Percentiles rank a stretch among this genome's conserved stretches.
phyloP scores from a whole-genome alignment of 2,888 invertebrate species.

The Oxycera nigricornis region DNA sequence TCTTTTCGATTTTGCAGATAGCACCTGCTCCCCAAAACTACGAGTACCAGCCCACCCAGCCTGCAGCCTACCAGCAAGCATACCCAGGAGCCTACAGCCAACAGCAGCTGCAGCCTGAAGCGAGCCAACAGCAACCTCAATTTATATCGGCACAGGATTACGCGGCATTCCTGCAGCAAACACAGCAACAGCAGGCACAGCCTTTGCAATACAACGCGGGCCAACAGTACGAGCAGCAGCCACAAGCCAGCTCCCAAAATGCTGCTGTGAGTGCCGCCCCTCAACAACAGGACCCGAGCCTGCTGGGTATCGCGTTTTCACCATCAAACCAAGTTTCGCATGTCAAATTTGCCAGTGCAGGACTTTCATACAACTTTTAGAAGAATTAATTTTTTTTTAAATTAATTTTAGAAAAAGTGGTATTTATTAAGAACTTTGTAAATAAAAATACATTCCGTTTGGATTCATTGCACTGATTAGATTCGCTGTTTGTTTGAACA shows the following conservation, averaged over 20 bases:
- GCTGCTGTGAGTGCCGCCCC: constrained; percentile 50
- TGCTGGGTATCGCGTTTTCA: constrained; percentile 61
- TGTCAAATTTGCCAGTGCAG: constrained; percentile 63
- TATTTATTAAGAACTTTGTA: constrained; percentile 21
- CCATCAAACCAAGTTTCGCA: constrained; percentile 63
- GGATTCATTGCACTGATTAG: too few species aligned
- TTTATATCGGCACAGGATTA: constrained; percentile 57
- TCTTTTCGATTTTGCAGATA: not conserved
- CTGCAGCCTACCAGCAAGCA: constrained; percentile 54
- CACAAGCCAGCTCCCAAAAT: constrained; percentile 48
- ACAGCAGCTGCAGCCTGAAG: constrained; percentile 51
- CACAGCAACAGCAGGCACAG: constrained; percentile 52
- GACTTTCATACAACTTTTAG: constrained; percentile 57
- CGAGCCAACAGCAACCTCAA: constrained; percentile 54
- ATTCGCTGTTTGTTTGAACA: too few species aligned
- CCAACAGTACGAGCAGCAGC: constrained; percentile 48
- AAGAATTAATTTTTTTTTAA: constrained; percentile 29
- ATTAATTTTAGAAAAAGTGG: not conserved
- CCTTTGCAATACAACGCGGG: constrained; percentile 42
- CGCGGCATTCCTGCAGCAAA: constrained; percentile 55
- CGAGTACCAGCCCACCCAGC: constrained; percentile 45
- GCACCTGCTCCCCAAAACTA: constrained; percentile 30
- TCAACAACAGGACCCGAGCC: constrained; percentile 45
- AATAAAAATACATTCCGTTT: constrained; percentile 9
- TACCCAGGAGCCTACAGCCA: constrained; percentile 48